A percentile compares a stretch with the other conserved stretches of the same genome.
phyloP scores from a whole-genome alignment of 2,888 invertebrate species.

The Dusona sp. region DNA sequence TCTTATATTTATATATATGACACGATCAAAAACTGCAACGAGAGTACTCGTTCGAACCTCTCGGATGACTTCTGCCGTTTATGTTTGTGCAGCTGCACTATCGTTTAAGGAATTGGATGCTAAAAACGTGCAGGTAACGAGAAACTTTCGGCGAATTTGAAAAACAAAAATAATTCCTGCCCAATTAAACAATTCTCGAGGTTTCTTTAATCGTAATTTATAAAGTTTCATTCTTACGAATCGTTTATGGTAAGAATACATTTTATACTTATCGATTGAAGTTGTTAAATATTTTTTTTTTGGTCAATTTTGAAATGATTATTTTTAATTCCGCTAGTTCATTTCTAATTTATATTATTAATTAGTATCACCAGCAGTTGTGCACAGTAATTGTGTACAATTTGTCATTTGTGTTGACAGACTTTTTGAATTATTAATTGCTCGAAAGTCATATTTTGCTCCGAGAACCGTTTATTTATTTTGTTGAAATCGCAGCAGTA shows the following conservation, averaged over 20 bases:
- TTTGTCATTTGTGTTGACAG: background rate
- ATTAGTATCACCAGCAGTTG: background rate
- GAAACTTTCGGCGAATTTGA: constrained; percentile 26
- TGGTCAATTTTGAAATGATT: too few relatives aligned
- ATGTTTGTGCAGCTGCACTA: constrained; percentile 33
- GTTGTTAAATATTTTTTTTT: background rate
- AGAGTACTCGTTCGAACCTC: constrained; percentile 3
- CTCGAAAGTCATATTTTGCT: background rate
- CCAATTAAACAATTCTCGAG: background rate
- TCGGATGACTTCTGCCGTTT: constrained; percentile 1
- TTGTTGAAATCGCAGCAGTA: background rate
- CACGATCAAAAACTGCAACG: background rate
- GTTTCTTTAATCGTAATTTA: background rate
- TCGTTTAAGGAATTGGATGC: constrained; percentile 11
- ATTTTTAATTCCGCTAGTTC: too few relatives aligned
- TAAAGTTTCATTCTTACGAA: background rate
- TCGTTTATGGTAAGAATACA: background rate
- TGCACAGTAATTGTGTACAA: background rate
- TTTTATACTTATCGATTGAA: background rate
- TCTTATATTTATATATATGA: background rate
- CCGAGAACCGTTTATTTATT: background rate
- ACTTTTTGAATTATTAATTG: background rate
- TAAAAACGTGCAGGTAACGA: constrained; percentile 3
- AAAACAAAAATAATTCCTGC: background rate
- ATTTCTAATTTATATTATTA: too few relatives aligned